Base-by-base conservation (phyloP, 1,140 invertebrate species). In the Leptinotarsa undecemlineata region DNA sequence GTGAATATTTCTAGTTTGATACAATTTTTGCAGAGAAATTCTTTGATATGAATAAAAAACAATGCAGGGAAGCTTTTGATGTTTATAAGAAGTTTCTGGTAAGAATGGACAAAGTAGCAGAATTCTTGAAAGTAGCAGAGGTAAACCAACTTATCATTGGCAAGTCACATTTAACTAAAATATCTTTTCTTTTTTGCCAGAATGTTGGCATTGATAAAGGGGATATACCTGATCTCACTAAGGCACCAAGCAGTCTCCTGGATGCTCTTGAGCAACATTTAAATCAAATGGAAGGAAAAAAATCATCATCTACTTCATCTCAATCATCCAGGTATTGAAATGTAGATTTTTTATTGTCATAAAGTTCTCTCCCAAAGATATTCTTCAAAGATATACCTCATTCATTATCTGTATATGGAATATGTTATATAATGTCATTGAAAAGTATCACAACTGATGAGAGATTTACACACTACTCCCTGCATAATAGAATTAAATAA, bases 11-110 rank as follows among this genome's bases (percentile, higher is more conserved):
- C 8, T 3, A 33, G 26, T 33, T 0, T 33, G 6, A 33, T 33
- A 42, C 33, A 3, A 57, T 76, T 81, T 72, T 73, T 76, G 78
- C 79, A 91, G 96, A 98, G 87, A 98, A 99, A 88, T 99, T 97
- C 88, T 99, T 99, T 88, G 97, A 99, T 86, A 99, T 99, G 97
- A 99, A 99, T 87, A 99, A 99, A 86, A 99, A 99, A 85, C 94
- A 95, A 83, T 98, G 96, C 83, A 91, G 96, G 84, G 98, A 99
- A 85, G 98, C 96, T 76, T 90, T 99, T 82, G 98, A 99, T 85
- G 91, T 98, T 77, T 99, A 99, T 86, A 99, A 99, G 87, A 98
- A 98, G 87, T 99, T 99, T 87, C 91, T 99, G 71, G 96, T 98
- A 79, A 90, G 98, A 82, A 99, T 99, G 96, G 98, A 99, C 87